Evolutionary conservation across 2,888 invertebrate genomes (phyloP), one percentile per base, ranked within the genome.

Genomic region (Leptopilina syphax): DNA sequence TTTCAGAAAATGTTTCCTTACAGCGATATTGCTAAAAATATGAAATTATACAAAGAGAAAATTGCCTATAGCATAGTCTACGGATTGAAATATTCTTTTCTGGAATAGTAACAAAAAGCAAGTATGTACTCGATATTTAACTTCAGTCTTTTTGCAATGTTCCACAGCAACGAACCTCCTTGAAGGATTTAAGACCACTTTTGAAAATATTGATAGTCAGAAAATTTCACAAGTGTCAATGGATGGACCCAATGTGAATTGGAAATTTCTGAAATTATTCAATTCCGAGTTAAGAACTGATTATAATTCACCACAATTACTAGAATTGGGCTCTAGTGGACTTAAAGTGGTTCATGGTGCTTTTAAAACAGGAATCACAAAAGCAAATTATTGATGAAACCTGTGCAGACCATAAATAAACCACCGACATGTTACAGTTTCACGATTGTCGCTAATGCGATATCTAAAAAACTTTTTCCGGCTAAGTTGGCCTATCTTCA

Each of bases 401-500:
- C 27, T 65, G 65, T 27, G 13, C 67, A 81, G 68, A 65, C 65
- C n/a, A 81, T 79, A 60, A 73, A 41, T 9, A 66, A 76, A 73
- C 44, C 73, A 7, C 83, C 81, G 12, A 68, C 67, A 6, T 80
- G 82, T 70, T 73, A 77, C 24, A 85, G 83, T 76, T 83, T 84
- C 24, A 78, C 77, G 10, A 79, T 63, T 2, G 77, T 85, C 57
- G 24, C 65, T 65, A 27, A 65, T 0, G 63, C 76, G n/a, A 9
- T 79, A n/a, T 82, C 78, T 63, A 81, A 86, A 76, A 50, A 77
- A 63, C 60, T 84, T 50, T 77, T 84, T 13, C 27, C 54, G 9
- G 76, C 79, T 4, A 80, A 84, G 65, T 66, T 85, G 1, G 41
- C 78, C 18, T 12, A 82, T 85, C 83, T 83, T 57, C 57, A 65